Conservation (phyloP, 2,113 vertebrate genomes). For the Alectura lathami region DNA sequence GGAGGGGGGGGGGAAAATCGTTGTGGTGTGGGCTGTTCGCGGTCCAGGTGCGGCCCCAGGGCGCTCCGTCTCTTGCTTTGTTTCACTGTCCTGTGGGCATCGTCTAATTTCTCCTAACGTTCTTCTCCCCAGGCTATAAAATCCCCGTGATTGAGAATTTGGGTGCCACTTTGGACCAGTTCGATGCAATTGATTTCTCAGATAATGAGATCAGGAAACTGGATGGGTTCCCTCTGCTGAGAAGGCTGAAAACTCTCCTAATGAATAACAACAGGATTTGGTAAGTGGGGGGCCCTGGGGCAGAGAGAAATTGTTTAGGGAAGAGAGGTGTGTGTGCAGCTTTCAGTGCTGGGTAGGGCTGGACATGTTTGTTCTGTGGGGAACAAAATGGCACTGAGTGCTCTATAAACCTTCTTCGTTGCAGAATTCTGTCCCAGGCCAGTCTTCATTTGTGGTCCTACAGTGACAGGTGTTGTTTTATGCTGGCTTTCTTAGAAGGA, state of each 20-base stretch:
- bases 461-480: accelerated
- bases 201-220: conserved; percentile 96
- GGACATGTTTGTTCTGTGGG: background rate
- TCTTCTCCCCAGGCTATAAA: conserved; percentile 84
- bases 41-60: accelerated
- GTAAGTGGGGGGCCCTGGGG: conserved; percentile 67
- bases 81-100: background rate
- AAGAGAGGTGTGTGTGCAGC: accelerated
- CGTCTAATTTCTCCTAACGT: accelerated
- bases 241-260: conserved; percentile 88
- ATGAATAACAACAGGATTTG: conserved; percentile 98
- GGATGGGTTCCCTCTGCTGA: conserved; percentile 92
- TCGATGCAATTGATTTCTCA: conserved; percentile 96
- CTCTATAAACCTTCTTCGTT: background rate
- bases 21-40: too few species aligned
- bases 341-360: background rate
- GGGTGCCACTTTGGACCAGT: conserved; percentile 95
- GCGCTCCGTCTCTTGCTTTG: accelerated
- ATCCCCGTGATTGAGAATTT: conserved; percentile 96
- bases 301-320: background rate
- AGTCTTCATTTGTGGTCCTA: background rate
- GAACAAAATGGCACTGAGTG: accelerated
- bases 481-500: background rate
- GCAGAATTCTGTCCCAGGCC: background rate
- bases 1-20: background rate